Evolutionary conservation across 1,140 invertebrate genomes (phyloP).

Genomic region (Lepidostoma basale): DNA sequence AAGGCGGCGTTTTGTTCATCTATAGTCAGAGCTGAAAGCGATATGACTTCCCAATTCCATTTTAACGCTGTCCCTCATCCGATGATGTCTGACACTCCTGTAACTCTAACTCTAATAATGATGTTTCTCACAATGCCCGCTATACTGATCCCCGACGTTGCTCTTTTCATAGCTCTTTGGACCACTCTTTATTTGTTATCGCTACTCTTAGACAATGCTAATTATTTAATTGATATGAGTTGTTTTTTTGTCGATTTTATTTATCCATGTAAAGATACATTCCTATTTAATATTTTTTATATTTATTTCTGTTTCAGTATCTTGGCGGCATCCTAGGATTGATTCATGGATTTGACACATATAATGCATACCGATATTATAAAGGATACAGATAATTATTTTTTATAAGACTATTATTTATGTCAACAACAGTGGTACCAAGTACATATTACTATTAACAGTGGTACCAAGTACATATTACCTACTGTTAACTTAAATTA

Average conservation of each 20-base stretch:
- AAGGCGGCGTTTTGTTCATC: no score
- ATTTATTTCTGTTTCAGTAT: slow-evolving; percentile 64
- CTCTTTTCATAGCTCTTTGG: no score
- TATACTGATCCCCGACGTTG: no score
- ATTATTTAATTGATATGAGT: neutral
- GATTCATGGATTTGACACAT: slow-evolving; percentile 75
- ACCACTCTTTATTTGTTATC: neutral
- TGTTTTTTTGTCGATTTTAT: no score
- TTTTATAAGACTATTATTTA: no score
- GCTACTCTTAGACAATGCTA: neutral
- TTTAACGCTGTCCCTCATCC: no score
- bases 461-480: no score
- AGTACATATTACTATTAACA: no score
- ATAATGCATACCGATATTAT: slow-evolving; percentile 70
- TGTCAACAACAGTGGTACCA: no score
- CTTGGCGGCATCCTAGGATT: slow-evolving; percentile 73
- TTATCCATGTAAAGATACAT: neutral
- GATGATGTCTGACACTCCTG: neutral
- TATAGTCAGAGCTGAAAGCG: no score
- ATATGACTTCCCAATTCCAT: no score
- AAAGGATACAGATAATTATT: slow-evolving; percentile 65
- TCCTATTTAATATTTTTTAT: slow-evolving; percentile 43
- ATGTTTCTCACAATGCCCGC: neutral
- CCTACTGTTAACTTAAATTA: no score
- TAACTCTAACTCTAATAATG: neutral